Evolutionary conservation across 1,140 invertebrate genomes (phyloP), one percentile per base, ranked within the genome.

Genomic region (Plutomurus gul): DNA sequence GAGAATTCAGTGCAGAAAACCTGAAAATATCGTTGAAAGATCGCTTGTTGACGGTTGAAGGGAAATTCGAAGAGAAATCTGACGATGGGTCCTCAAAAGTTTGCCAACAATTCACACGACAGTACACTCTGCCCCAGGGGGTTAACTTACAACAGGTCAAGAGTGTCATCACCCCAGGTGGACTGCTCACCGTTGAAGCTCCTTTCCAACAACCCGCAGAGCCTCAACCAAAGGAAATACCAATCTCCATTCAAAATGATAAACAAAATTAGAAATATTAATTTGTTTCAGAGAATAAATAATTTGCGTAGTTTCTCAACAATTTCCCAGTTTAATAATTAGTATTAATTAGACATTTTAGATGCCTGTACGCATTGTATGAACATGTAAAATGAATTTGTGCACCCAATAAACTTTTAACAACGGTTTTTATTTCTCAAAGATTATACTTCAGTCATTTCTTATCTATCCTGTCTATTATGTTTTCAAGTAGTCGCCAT

Each of bases 71-170:
- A 11, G 76, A 83, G 13, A 84, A 77, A 18, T 56, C 74, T 7
- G 80, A 84, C 30, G 85, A 86, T 79, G 85, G 84, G 10, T 46
- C 25, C 8, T 85, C 85, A 18, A 80, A 84, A 18, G 83, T 84
- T 43, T 84, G 85, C 27, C 85, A 86, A 37, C 87, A 88, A 82
- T 84, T 87, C 70, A 81, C 78, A 18, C 83, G 87, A 3, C 84
- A 85, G 16, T 87, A 85, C 75, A 84, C 87, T 1, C 40, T 88
- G 5, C 88, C 88, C 0, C 84, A 87, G 51, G 86, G 85, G 30
- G 83, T 88, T 5, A 84, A 87, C 36, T 77, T 84, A 8, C 82
- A 85, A 43, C 80, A 84, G 40, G 79, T 88, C 11, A 86, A 85
- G 33, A 87, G 86, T 1, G 81, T 84, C 36, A 78, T 87, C 16